Percentiles rank a stretch among this genome's conserved stretches.
These are phyloP conservation scores for Lycocorax pyrrhopterus DNA, from an alignment of 2,113 vertebrate genomes.

Conservation along the genomic window DNA sequence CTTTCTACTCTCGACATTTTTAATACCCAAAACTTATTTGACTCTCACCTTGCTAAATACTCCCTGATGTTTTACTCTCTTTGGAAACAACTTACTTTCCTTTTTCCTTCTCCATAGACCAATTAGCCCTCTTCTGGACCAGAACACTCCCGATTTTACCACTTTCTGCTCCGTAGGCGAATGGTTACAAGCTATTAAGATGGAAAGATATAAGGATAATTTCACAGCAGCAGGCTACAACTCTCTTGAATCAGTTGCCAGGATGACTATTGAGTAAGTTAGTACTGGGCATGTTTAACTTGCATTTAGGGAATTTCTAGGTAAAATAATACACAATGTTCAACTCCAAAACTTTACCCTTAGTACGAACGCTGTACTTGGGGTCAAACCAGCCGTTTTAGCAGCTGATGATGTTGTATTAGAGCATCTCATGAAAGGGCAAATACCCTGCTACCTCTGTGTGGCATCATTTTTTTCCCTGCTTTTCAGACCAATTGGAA, in stretches of 20 bases:
- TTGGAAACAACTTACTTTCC: constrained; percentile 65
- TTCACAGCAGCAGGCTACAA: constrained; percentile 97
- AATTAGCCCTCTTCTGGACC: constrained; percentile 96
- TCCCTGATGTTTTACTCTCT: constrained; percentile 46
- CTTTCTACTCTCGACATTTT: constrained; percentile 20
- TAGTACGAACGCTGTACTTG: background rate
- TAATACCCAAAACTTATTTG: constrained; percentile 43
- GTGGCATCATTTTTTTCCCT: background rate
- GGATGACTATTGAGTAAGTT: constrained; percentile 99
- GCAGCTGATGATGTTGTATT: background rate
- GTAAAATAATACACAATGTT: background rate
- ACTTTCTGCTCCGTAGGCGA: constrained; percentile 95
- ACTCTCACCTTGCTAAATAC: constrained; percentile 50
- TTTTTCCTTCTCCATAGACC: constrained; percentile 81
- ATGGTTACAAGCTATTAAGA: constrained; percentile 99
- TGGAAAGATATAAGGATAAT: constrained; percentile 98
- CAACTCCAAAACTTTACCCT: background rate
- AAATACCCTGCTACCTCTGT: background rate
- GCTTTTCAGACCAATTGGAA: background rate
- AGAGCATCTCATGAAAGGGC: background rate
- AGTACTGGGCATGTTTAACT: constrained; percentile 59
- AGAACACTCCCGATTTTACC: constrained; percentile 94
- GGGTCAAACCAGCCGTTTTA: background rate
- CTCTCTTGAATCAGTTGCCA: constrained; percentile 94
- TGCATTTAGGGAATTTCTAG: constrained; percentile 30